phyloP scores from a whole-genome alignment of 2,797 vertebrate species.

The Eptatretus atami region DNA sequence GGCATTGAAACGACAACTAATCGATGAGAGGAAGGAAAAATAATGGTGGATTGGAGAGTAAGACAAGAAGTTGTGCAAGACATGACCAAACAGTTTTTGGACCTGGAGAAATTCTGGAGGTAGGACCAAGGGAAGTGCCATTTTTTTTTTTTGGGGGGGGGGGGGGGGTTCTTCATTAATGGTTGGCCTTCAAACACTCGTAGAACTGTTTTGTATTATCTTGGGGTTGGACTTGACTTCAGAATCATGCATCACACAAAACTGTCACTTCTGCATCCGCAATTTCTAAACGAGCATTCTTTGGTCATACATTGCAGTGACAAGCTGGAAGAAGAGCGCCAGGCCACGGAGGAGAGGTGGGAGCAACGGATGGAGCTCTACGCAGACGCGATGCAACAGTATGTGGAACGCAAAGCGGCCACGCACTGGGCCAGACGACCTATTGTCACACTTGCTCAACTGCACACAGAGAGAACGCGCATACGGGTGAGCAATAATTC shows the following conservation, averaged over 20 bases:
- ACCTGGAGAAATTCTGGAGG: conserved; percentile 1
- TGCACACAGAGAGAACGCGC: no score
- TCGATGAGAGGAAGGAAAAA: neutral
- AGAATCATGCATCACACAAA: no score
- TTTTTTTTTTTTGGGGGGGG: no score
- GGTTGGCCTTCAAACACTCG: no score
- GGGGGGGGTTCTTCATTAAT: no score
- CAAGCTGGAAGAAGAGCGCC: conserved; percentile 1
- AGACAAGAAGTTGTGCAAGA: conserved; percentile 2
- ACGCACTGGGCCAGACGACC: no score
- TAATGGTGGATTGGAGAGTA: neutral
- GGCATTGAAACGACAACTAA: neutral
- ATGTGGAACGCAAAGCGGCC: neutral
- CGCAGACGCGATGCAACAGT: neutral
- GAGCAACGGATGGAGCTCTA: conserved; percentile 3
- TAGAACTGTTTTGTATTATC: no score
- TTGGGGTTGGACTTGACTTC: no score
- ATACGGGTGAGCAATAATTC: no score
- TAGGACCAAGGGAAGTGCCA: neutral
- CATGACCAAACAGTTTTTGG: neutral
- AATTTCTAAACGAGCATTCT: no score
- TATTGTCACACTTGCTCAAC: no score
- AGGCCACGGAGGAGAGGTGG: conserved; percentile 4
- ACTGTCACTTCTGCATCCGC: no score
- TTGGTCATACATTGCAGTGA: neutral